phyloP scores from a whole-genome alignment of 1,140 invertebrate genomes.

The Papilio dardanus region DNA sequence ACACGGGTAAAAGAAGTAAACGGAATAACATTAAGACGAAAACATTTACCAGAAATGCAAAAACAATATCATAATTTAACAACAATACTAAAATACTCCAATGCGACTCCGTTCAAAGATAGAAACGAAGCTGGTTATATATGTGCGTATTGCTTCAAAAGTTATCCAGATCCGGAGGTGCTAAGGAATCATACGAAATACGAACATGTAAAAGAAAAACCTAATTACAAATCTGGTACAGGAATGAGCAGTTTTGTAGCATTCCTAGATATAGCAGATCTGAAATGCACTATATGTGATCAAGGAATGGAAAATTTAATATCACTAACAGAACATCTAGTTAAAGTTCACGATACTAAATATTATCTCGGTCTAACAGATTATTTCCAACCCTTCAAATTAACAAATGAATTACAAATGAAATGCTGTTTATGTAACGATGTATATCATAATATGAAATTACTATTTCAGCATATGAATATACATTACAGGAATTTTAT shows the following conservation, averaged over 20 bases:
- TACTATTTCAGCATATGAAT: constrained; percentile 77
- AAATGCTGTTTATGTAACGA: constrained; percentile 70
- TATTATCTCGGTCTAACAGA: constrained; percentile 67
- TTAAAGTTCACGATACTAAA: constrained; percentile 65
- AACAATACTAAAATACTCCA: constrained; percentile 69
- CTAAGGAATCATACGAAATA: constrained; percentile 64
- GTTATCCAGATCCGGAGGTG: constrained; percentile 60
- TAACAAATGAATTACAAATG: constrained; percentile 67
- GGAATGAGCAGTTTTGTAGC: constrained; percentile 71
- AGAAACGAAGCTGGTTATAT: constrained; percentile 72
- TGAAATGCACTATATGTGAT: constrained; percentile 72
- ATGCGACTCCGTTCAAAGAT: constrained; percentile 75
- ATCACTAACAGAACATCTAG: constrained; percentile 65
- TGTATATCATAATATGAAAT: constrained; percentile 73
- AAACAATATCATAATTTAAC: constrained; percentile 77
- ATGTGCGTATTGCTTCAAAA: constrained; percentile 74
- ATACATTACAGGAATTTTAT: constrained; percentile 74
- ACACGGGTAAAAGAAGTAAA: constrained; percentile 63
- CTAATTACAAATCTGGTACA: constrained; percentile 66
- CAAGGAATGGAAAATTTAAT: constrained; percentile 56
- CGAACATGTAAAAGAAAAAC: constrained; percentile 68
- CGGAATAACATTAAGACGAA: constrained; percentile 54
- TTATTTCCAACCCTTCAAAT: constrained; percentile 74
- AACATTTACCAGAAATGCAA: constrained; percentile 71
- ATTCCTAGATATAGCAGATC: constrained; percentile 70